These are phyloP conservation scores for Holacanthus passer DNA, from an alignment of 2,113 vertebrate species.

Conservation along the genomic window DNA sequence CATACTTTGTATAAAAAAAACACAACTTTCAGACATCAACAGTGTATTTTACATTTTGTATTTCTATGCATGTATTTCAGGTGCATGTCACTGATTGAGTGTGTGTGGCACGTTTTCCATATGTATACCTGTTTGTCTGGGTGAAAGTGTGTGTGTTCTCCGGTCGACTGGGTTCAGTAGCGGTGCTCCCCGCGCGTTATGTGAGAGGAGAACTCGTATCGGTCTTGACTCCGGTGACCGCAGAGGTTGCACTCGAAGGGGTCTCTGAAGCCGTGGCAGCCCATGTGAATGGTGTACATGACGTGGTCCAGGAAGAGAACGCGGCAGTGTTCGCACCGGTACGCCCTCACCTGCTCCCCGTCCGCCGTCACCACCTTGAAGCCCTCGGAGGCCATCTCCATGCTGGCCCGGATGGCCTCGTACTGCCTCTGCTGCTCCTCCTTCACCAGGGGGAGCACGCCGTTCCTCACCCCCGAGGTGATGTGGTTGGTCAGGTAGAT, in stretches of 20 bases:
- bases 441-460: conserved; percentile 90
- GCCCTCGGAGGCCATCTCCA: conserved; percentile 87
- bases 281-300: conserved; percentile 99
- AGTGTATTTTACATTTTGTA: conserved; percentile 62
- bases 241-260: conserved; percentile 99
- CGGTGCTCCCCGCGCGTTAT: conserved; percentile 98
- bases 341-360: conserved; percentile 92
- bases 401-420: conserved; percentile 87
- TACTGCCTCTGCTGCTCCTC: conserved; percentile 93
- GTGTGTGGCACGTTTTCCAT: conserved; percentile 25
- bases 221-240: conserved; percentile 97
- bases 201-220: conserved; percentile 98
- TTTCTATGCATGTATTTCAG: conserved; percentile 39
- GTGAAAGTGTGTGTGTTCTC: conserved; percentile 17
- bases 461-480: conserved; percentile 89
- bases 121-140: conserved; percentile 27
- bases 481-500: conserved; percentile 98
- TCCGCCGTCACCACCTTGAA: conserved; percentile 92
- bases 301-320: conserved; percentile 98
- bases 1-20: conserved; percentile 76
- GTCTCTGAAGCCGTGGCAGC: conserved; percentile 97
- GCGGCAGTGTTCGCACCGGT: conserved; percentile 95
- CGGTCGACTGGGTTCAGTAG: conserved; percentile 74
- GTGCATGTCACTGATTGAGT: conserved; percentile 25
- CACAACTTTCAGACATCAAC: conserved; percentile 51